Conservation (phyloP, 1,140 invertebrate genomes). For the Zaprionus ornatus region DNA sequence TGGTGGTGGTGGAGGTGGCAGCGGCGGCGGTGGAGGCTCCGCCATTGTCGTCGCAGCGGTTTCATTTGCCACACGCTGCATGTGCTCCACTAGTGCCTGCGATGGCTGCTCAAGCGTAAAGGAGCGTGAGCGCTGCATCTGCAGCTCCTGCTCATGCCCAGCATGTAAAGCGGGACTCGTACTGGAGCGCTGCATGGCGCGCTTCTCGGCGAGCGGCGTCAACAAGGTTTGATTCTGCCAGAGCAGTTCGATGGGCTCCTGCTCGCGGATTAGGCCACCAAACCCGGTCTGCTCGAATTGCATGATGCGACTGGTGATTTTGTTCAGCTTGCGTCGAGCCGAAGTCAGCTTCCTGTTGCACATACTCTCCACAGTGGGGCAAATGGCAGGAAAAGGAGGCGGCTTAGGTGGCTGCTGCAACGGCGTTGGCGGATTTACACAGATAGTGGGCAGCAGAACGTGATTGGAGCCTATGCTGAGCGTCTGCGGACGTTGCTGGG, state of each 20-base stretch:
- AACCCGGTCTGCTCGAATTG: conserved; percentile 47
- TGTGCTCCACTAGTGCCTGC: conserved; percentile 86
- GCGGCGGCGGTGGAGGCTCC: neutral
- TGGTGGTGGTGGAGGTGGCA: neutral
- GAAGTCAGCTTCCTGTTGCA: neutral
- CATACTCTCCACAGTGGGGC: neutral
- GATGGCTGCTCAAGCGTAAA: conserved; percentile 87
- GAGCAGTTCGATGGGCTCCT: conserved; percentile 13
- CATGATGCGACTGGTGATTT: conserved; percentile 55
- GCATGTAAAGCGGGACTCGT: conserved; percentile 45
- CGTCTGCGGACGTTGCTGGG: conserved; percentile 37
- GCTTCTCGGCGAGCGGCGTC: conserved; percentile 17
- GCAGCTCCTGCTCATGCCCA: neutral
- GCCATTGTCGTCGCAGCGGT: neutral
- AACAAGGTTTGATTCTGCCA: conserved; percentile 33
- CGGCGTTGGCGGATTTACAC: conserved; percentile 74
- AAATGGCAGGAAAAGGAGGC: neutral
- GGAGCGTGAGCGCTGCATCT: conserved; percentile 85
- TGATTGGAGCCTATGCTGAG: conserved; percentile 3
- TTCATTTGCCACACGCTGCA: conserved; percentile 53
- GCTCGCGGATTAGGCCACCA: neutral
- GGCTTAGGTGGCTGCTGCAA: conserved; percentile 6
- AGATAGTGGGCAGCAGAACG: conserved; percentile 57
- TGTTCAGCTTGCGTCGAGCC: conserved; percentile 45
- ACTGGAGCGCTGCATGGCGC: conserved; percentile 53